Base-by-base conservation (phyloP, 1,140 invertebrate genomes). In the Aricia agestis region DNA sequence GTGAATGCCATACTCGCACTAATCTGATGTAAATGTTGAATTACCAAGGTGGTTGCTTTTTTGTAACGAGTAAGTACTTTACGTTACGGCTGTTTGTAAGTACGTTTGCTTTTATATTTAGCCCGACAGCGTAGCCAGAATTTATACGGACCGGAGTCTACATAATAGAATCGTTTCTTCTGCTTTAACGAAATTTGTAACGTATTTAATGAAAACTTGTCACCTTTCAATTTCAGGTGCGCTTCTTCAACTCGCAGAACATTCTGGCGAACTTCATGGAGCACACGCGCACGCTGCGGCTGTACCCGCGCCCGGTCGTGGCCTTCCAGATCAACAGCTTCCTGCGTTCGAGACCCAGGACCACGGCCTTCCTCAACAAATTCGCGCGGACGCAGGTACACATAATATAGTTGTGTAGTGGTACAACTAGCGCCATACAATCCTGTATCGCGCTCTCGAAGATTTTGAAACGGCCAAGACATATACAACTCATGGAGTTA, bases 261-360 rank as follows among this genome's bases (percentile, higher is more conserved):
- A 94, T 99, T 0, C 90, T 99, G 74, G 98, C 98, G 0, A 99
- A 99, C 83, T 99, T 99, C 84, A 96, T 96, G 65, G 99, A 99
- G 83, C 99, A 99, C 87, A 99, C 98, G 0, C 93, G 99, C 58
- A 99, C 98, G 0, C 90, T 99, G 19, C 93, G 99, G 7, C 92
- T 99, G 0, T 99, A 99, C 92, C 99, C 99, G 0, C 92, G 99
- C 68, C 99, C 99, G 0, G 99, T 99, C 11, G 99, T 99, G 10
- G 98, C 98, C 9, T 99, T 99, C 83, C 99, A 99, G 92, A 97
- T 99, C 66, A 99, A 99, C 83, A 99, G 98, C 76, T 99, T 99
- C 83, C 92, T 99, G 0, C 94, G 98, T 70, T 99, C 98, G 6
- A 93, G 99, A 57, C 97, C 98, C 1, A 92, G 97, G 73, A 95